Evolutionary conservation across 2,797 vertebrate genomes (phyloP).

Genomic region (Tiaroga cobitis): DNA sequence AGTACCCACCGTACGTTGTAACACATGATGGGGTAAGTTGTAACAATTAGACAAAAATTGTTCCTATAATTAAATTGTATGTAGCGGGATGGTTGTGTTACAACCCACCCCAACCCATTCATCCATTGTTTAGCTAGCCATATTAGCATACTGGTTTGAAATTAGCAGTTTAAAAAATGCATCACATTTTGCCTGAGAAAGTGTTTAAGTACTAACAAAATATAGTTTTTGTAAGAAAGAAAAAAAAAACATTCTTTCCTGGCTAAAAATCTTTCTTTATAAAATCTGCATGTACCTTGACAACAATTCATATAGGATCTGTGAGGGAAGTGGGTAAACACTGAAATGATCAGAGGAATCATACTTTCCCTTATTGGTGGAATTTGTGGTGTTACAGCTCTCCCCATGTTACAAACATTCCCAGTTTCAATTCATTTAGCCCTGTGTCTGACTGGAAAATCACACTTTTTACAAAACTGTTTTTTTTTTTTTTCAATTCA

Average conservation of each 20-base stretch:
- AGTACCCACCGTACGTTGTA: too few relatives aligned
- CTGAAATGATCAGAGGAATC: neutral
- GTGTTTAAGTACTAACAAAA: neutral
- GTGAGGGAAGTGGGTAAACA: neutral
- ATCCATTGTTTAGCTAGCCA: too few relatives aligned
- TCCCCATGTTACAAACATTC: neutral
- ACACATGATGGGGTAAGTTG: too few relatives aligned
- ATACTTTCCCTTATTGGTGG: neutral
- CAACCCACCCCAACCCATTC: too few relatives aligned
- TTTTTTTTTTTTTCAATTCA: neutral
- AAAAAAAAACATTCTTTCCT: neutral
- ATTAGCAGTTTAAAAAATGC: neutral
- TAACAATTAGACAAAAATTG: too few relatives aligned
- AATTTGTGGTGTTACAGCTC: constrained; percentile 16
- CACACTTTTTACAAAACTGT: neutral
- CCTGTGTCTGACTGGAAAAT: neutral
- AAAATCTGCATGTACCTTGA: neutral
- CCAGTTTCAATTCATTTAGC: neutral
- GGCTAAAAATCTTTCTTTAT: neutral
- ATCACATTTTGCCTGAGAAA: neutral
- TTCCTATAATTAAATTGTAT: too few relatives aligned
- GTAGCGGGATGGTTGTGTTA: too few relatives aligned
- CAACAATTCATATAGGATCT: neutral
- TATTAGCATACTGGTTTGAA: neutral
- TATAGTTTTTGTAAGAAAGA: neutral